Base-by-base conservation (phyloP, 2,113 vertebrate species). In the Damaliscus lunatus region DNA sequence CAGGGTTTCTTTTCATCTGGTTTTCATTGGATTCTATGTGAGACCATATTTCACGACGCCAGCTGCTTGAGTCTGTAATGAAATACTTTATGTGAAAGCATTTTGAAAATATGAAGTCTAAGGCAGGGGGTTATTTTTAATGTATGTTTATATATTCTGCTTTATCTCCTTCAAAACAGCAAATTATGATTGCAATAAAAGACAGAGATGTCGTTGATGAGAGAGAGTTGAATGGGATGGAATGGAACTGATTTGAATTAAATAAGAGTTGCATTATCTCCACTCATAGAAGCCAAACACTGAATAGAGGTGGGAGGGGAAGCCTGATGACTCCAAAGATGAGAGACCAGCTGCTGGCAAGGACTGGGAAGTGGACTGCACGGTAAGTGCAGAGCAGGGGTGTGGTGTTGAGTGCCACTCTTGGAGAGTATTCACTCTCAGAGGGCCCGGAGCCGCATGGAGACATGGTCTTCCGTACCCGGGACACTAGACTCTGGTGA, bases 31-130 rank as follows among this genome's bases (percentile, higher is more conserved):
- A 80, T 86, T 92, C 86, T 82, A 23, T 83, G 52, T 29, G 74
- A 98, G 95, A 43, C 60, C 46, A 1, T 87, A 92, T 91, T 98
- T 98, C 95, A 95, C n/a, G 81, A 81, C 0, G 15, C 64, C 94
- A 97, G 96, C 96, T 98, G 97, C 88, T 93, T 74, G 83, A 93
- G 89, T 95, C 91, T 89, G 82, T 95, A 97, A 97, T 95, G 96
- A 96, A 97, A 96, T 97, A 95, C 77, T 95, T 98, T 96, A 97
- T 97, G 98, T 57, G 97, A 81, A 90, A 93, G 48, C 93, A 94
- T 89, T 94, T 80, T 80, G 93, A 53, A 96, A 93, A 91, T 59
- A 64, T 57, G 71, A 98, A 93, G 71, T 53, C 53, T 74, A 93
- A 98, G 80, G 33, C 81, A 31, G 90, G 78, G 91, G 88, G 25